phyloP scores from a whole-genome alignment of 2,888 invertebrate genomes.

The Pterobdella sp. region DNA sequence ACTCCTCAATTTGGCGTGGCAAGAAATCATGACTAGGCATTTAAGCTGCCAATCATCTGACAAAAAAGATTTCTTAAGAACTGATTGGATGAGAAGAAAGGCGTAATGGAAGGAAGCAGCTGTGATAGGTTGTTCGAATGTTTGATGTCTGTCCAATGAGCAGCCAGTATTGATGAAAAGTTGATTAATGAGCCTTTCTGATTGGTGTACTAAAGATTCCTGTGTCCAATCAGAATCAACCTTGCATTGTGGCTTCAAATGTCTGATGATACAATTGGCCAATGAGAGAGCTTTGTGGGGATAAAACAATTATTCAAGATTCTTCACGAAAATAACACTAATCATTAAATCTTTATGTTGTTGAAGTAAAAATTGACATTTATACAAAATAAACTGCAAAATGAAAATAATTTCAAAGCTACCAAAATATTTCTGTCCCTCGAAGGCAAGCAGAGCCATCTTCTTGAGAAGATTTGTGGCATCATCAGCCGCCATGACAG shows the following conservation, averaged over 20 bases:
- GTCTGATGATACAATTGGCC: conserved; percentile 65
- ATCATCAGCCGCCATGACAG: conserved; percentile 69
- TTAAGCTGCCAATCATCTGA: conserved; percentile 41
- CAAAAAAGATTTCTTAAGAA: conserved; percentile 37
- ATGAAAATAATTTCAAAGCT: not conserved
- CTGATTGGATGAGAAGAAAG: conserved; percentile 64
- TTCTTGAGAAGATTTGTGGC: conserved; percentile 59
- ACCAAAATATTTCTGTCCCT: conserved; percentile 38
- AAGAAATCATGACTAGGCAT: conserved; percentile 46
- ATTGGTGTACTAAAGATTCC: conserved; percentile 60
- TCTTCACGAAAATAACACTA: conserved; percentile 35
- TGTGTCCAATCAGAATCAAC: conserved; percentile 67
- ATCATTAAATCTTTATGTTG: conserved; percentile 39
- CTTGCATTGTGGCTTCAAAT: conserved; percentile 72
- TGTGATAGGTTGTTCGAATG: conserved; percentile 49
- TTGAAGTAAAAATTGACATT: not conserved
- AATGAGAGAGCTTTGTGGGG: conserved; percentile 57
- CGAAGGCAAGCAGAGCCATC: conserved; percentile 59
- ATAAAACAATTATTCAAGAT: not conserved
- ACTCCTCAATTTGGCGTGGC: conserved; percentile 64
- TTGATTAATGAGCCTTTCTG: conserved; percentile 60
- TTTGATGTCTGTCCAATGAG: conserved; percentile 8
- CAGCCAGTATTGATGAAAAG: conserved; percentile 44
- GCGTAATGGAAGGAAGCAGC: conserved; percentile 74
- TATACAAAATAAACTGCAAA: not conserved